Evolutionary conservation across 2,797 vertebrate species (phyloP).

Genomic region (Brachymystax lenok): DNA sequence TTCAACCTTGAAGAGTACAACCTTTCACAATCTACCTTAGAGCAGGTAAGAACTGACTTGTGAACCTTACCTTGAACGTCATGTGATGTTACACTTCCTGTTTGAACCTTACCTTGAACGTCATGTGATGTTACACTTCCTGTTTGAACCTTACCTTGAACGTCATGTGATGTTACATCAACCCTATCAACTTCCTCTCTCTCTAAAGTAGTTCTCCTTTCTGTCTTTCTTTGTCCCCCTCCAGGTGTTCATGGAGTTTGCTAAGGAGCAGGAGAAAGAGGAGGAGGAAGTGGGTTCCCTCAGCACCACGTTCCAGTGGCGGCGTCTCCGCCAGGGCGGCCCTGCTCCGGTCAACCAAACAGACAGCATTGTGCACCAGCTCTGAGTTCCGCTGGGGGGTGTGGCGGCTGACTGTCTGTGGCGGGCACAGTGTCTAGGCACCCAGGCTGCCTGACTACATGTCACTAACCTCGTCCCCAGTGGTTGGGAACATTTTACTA

Average conservation of each 20-base stretch:
- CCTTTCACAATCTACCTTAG: conserved; percentile 90
- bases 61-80: not conserved
- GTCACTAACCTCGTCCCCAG: too few species aligned
- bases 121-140: too few species aligned
- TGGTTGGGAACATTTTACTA: not conserved
- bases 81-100: not conserved
- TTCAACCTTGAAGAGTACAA: conserved; percentile 90
- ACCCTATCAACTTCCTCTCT: not conserved
- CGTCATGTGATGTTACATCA: too few species aligned
- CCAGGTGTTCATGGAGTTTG: conserved; percentile 95
- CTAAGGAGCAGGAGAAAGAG: conserved; percentile 93
- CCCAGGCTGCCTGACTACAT: not conserved
- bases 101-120: too few species aligned
- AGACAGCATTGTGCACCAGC: conserved; percentile 79
- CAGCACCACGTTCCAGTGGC: conserved; percentile 93
- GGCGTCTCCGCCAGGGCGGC: conserved; percentile 82
- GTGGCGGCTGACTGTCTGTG: not conserved
- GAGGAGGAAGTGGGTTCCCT: conserved; percentile 85
- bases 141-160: too few species aligned
- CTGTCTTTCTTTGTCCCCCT: not conserved
- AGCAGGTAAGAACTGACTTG: conserved; percentile 77
- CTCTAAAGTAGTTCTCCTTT: not conserved
- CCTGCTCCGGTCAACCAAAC: conserved; percentile 45
- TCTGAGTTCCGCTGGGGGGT: conserved; percentile 50
- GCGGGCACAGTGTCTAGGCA: not conserved